Base-by-base conservation (phyloP, 2,888 invertebrate species). In the Sericinus montela region DNA sequence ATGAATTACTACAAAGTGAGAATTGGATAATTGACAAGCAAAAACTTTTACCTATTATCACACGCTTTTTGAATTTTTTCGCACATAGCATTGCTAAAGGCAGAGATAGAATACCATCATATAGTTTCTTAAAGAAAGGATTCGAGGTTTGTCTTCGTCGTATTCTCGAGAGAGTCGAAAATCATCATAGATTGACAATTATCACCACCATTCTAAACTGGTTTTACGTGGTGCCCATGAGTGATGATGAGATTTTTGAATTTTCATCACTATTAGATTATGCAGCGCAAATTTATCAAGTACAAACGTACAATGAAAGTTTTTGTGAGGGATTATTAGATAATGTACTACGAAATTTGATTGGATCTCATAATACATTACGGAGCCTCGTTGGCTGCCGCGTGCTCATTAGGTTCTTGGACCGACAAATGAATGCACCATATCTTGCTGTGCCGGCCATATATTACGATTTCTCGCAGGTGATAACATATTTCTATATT, bases 61-160 rank as follows among this genome's bases (percentile, higher is more conserved):
- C 80, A 3, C 76, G 83, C 13, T 69, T 92, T 3, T 58, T 92
- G 43, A 73, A 78, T 28, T 79, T 91, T 49, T 90, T 90, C 51
- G 75, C 86, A 15, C 67, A 67, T 14, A 89, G 89, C 50, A 72
- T 90, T 7, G 38, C 30, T 13, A 48, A 43, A 13, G 53, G 57
- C 41, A 28, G 65, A 40, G 50, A 50, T 54, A 8, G 62, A 67
- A 30, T 56, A 59, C 4, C 42, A 7, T 61, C 63, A 1, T 87
- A 85, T 44, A 64, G 59, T 1, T 72, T 75, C 34, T 58, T 91
- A 45, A 77, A 75, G 30, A 89, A 82, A 55, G 90, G 91, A 1
- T 76, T 92, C 6, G 91, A 91, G 60, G 82, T 90, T 0, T 91
- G 91, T 55, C 60, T 92, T 1, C 77, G 87, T 25, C 78, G 90